Percentiles rank a stretch among this genome's conserved stretches.
phyloP scores from a whole-genome alignment of 2,113 vertebrate species.

The Campylorhamphus procurvoides region DNA sequence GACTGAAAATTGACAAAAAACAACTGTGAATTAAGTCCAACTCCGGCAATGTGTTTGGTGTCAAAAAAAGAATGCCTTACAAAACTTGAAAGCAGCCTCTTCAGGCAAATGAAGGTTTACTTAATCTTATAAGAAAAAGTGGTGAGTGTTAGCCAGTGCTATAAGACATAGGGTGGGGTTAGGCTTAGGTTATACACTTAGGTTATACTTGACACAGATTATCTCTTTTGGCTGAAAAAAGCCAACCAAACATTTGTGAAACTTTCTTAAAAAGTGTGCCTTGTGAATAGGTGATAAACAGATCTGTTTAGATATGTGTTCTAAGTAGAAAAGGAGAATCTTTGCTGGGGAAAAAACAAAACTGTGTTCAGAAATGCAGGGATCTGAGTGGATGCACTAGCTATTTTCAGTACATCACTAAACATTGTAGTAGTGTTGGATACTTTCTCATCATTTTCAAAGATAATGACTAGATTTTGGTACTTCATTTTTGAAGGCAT shows the following conservation, averaged over 20 bases:
- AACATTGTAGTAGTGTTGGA: background rate
- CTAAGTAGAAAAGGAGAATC: background rate
- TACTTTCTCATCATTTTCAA: background rate
- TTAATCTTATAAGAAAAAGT: background rate
- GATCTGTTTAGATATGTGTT: background rate
- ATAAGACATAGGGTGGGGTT: background rate
- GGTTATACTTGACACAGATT: background rate
- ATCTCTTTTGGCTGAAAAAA: background rate
- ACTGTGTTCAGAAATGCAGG: background rate
- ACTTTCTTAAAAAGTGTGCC: background rate
- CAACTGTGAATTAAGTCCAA: background rate
- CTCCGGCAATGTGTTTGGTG: background rate
- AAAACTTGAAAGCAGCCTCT: background rate
- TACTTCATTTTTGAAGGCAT: background rate
- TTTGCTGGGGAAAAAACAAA: background rate
- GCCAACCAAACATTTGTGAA: background rate
- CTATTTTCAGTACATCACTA: background rate
- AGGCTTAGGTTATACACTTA: background rate
- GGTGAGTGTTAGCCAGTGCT: background rate
- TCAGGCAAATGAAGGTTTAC: too few relatives aligned
- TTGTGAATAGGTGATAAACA: background rate
- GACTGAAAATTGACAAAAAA: background rate
- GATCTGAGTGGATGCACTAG: background rate
- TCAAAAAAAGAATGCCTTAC: background rate
- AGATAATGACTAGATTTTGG: background rate